phyloP scores from a whole-genome alignment of 2,888 invertebrate species.

The Eudasyphora cyanicolor region DNA sequence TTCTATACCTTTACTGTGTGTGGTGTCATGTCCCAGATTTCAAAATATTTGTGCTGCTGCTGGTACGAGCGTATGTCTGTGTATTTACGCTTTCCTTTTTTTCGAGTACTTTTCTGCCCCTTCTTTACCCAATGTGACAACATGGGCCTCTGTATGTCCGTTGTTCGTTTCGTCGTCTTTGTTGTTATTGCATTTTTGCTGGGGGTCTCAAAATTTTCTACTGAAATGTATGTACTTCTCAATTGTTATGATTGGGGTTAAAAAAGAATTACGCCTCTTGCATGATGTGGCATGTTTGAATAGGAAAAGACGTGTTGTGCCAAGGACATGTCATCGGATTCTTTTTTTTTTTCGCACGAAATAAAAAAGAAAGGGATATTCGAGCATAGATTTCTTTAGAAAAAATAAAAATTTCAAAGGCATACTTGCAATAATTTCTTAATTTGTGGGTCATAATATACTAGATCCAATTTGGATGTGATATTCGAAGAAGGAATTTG shows the following conservation, averaged over 20 bases:
- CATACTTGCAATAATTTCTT: too few species aligned
- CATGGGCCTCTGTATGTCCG: background rate
- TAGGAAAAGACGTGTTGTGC: constrained; percentile 1
- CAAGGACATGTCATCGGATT: constrained; percentile 16
- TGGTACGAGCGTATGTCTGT: background rate
- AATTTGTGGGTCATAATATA: too few species aligned
- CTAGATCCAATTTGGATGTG: too few species aligned
- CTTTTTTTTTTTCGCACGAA: background rate
- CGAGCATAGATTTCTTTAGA: too few species aligned
- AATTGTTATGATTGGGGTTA: constrained; percentile 17
- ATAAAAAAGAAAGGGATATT: too few species aligned
- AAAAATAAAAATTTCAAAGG: too few species aligned
- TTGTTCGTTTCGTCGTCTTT: background rate
- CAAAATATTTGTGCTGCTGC: constrained; percentile 25
- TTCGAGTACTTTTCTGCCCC: background rate
- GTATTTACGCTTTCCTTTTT: background rate
- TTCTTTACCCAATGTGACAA: background rate
- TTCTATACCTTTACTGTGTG: too few species aligned
- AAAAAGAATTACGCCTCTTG: background rate
- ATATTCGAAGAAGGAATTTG: too few species aligned
- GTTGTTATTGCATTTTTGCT: background rate
- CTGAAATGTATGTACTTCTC: constrained; percentile 11
- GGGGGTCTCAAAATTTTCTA: constrained; percentile 22
- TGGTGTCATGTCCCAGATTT: constrained; percentile 36
- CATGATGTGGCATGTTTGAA: background rate